phyloP scores from a whole-genome alignment of 2,113 vertebrate species.

The Elachura formosa region DNA sequence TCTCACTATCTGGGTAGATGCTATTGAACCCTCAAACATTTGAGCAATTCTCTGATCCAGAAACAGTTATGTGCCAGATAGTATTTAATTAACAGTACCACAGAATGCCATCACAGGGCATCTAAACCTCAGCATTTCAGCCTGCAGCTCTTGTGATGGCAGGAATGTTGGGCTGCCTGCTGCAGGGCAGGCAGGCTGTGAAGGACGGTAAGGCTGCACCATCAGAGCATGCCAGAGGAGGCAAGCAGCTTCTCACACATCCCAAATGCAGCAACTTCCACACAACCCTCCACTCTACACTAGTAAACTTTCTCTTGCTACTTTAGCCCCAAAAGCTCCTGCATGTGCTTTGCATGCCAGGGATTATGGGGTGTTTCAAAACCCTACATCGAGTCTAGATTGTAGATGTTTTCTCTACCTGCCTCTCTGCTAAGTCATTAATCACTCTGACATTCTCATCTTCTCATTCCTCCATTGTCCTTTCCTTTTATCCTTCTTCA shows the following conservation, averaged over 20 bases:
- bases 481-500: background rate
- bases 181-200: fast-evolving
- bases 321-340: background rate
- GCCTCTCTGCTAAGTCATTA: background rate
- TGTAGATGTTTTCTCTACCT: background rate
- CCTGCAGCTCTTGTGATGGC: background rate
- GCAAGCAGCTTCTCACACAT: background rate
- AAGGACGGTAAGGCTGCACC: background rate
- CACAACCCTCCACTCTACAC: background rate
- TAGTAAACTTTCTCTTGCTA: background rate
- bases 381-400: background rate
- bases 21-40: background rate
- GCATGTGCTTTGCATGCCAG: fast-evolving
- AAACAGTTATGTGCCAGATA: background rate
- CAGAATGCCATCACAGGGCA: background rate
- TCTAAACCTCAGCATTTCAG: background rate
- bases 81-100: background rate
- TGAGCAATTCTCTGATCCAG: background rate
- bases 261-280: background rate
- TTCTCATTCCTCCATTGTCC: background rate
- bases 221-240: background rate
- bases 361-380: background rate
- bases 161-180: fast-evolving
- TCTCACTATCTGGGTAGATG: background rate
- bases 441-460: background rate